Evolutionary conservation across 1,140 invertebrate species (phyloP).

Genomic region (Neomicropteryx cornuta): DNA sequence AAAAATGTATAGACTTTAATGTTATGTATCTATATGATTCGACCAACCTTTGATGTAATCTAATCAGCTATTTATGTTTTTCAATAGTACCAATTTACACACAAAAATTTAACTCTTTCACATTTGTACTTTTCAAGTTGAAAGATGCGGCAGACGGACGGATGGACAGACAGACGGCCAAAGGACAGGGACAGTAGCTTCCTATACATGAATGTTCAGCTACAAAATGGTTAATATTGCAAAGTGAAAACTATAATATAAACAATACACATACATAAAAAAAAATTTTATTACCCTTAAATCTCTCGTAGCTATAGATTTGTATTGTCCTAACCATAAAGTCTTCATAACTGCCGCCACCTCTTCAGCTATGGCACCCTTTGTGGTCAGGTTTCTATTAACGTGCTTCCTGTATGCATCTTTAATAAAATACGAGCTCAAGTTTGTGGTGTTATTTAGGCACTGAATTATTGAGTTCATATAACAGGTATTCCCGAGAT

Average conservation of each 20-base stretch:
- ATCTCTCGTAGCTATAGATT: constrained; percentile 66
- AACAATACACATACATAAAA: too few relatives aligned
- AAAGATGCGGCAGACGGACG: too few relatives aligned
- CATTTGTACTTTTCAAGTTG: too few relatives aligned
- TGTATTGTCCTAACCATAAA: constrained; percentile 64
- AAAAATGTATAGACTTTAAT: too few relatives aligned
- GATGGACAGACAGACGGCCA: too few relatives aligned
- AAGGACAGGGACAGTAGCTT: too few relatives aligned
- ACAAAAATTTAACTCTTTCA: too few relatives aligned
- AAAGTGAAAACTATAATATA: constrained; percentile 7
- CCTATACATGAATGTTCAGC: background rate
- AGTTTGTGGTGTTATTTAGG: constrained; percentile 64
- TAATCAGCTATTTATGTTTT: too few relatives aligned
- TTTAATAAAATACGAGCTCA: constrained; percentile 66
- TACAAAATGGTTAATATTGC: constrained; percentile 1
- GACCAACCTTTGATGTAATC: too few relatives aligned
- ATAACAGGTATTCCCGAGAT: constrained; percentile 93
- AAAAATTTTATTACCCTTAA: constrained; percentile 66
- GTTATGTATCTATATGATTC: too few relatives aligned
- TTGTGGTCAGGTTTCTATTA: constrained; percentile 41
- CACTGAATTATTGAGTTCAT: constrained; percentile 97
- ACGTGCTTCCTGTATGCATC: constrained; percentile 45
- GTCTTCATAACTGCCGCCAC: constrained; percentile 62
- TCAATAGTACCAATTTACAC: too few relatives aligned
- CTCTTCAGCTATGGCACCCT: constrained; percentile 61